phyloP scores from a whole-genome alignment of 1,140 invertebrate species.

The Macrotrachela quadricornifera region DNA sequence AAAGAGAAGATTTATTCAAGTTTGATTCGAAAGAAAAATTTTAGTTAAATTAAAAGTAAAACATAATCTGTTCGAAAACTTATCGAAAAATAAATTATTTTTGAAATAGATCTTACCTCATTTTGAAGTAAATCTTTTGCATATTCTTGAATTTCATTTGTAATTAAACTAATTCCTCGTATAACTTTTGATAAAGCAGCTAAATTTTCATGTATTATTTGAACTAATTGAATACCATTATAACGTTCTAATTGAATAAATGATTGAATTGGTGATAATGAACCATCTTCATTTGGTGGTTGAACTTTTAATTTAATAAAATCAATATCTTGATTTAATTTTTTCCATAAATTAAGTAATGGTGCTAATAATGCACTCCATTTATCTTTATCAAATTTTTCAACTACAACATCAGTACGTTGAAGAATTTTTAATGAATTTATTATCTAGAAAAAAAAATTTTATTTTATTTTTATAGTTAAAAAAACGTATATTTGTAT shows the following conservation, averaged over 20 bases:
- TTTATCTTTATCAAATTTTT: slow-evolving; percentile 14
- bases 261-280: slow-evolving; percentile 27
- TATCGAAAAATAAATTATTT: too few species aligned
- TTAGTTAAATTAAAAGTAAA: too few species aligned
- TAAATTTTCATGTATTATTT: slow-evolving; percentile 23
- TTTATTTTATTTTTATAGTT: too few species aligned
- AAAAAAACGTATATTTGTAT: too few species aligned
- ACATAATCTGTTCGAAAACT: too few species aligned
- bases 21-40: too few species aligned
- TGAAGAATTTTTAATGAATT: too few species aligned
- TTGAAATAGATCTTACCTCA: too few species aligned
- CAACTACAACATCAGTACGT: too few species aligned
- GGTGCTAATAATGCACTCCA: slow-evolving; percentile 43
- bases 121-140: too few species aligned
- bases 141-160: slow-evolving; percentile 14
- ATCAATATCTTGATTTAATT: slow-evolving; percentile 37
- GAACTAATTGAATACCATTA: slow-evolving; percentile 33
- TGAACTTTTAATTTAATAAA: slow-evolving; percentile 22
- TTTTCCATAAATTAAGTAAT: slow-evolving; percentile 51
- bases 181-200: slow-evolving; percentile 16
- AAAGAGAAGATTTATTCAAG: too few species aligned
- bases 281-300: slow-evolving; percentile 18
- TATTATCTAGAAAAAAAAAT: too few species aligned
- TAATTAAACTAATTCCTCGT: slow-evolving; percentile 41
- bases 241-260: slow-evolving; percentile 38